A percentile compares a stretch with the other conserved stretches of the same genome.
Evolutionary conservation across 2,797 vertebrate species (phyloP).

Genomic region (Champsocephalus esox): DNA sequence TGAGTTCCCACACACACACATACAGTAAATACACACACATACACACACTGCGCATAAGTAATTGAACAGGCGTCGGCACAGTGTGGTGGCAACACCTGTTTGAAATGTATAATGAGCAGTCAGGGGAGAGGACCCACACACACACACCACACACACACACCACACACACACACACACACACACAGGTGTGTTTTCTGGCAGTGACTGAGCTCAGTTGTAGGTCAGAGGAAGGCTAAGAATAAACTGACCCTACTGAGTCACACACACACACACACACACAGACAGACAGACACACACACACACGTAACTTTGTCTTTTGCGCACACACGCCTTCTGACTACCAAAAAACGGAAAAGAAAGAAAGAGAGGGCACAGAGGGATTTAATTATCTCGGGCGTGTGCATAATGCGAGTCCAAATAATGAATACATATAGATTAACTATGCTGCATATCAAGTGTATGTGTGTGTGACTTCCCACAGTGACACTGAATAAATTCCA

Average conservation of each 20-base stretch:
- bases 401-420: slow-evolving; percentile 15
- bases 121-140: slow-evolving; percentile 55
- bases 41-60: slow-evolving; percentile 1
- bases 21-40: not conserved
- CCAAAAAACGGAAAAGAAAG: slow-evolving; percentile 16
- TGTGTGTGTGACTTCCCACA: slow-evolving; percentile 8
- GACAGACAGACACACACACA: slow-evolving; percentile 12
- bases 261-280: slow-evolving; percentile 7
- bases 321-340: slow-evolving; percentile 34
- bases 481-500: slow-evolving; percentile 21
- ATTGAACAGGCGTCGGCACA: slow-evolving; percentile 63
- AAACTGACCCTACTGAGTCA: slow-evolving; percentile 58
- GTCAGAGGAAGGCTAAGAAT: slow-evolving; percentile 72
- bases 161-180: slow-evolving; percentile 13
- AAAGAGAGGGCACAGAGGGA: slow-evolving; percentile 18
- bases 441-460: not conserved
- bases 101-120: slow-evolving; percentile 71
- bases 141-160: slow-evolving; percentile 4
- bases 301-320: slow-evolving; percentile 33
- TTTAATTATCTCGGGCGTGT: slow-evolving; percentile 13
- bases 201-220: slow-evolving; percentile 53
- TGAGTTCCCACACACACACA: not conserved
- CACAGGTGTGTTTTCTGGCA: slow-evolving; percentile 44
- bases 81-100: slow-evolving; percentile 69
- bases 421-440: slow-evolving; percentile 25